A percentile compares a stretch with the other conserved stretches of the same genome.
phyloP scores from a whole-genome alignment of 1,140 invertebrate genomes.

The Octopus bimaculoides region DNA sequence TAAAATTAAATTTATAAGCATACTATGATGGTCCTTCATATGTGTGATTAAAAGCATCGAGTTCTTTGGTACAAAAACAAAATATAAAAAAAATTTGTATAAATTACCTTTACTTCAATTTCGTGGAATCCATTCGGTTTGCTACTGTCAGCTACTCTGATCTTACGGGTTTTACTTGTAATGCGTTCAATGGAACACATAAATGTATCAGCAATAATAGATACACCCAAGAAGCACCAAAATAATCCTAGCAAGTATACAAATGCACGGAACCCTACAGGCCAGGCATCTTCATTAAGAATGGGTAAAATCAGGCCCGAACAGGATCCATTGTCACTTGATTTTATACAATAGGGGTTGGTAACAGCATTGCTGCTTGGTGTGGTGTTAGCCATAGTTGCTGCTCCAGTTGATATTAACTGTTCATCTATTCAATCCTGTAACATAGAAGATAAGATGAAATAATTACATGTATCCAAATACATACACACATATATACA shows the following conservation, averaged over 20 bases:
- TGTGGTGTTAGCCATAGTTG: too few species aligned
- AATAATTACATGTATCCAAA: too few species aligned
- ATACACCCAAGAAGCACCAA: constrained; percentile 62
- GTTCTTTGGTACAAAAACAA: constrained; percentile 63
- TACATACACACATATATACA: too few species aligned
- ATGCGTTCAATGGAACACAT: constrained; percentile 70
- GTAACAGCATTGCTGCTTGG: too few species aligned
- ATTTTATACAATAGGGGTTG: neutral
- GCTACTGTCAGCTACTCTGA: constrained; percentile 51
- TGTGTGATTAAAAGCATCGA: constrained; percentile 8
- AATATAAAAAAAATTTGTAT: constrained; percentile 66
- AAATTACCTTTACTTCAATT: constrained; percentile 58
- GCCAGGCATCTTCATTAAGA: constrained; percentile 63
- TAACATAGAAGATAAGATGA: too few species aligned
- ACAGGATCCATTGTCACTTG: neutral
- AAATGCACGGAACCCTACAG: constrained; percentile 54
- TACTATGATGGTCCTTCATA: neutral
- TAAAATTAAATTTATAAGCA: too few species aligned
- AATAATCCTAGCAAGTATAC: constrained; percentile 64
- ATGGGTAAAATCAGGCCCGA: constrained; percentile 62
- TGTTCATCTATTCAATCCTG: too few species aligned
- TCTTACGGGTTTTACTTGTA: constrained; percentile 65
- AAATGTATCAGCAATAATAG: constrained; percentile 67
- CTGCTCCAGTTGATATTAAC: too few species aligned
- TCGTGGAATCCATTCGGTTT: constrained; percentile 32